phyloP scores from a whole-genome alignment of 2,888 invertebrate species.

The Selenia dentaria region DNA sequence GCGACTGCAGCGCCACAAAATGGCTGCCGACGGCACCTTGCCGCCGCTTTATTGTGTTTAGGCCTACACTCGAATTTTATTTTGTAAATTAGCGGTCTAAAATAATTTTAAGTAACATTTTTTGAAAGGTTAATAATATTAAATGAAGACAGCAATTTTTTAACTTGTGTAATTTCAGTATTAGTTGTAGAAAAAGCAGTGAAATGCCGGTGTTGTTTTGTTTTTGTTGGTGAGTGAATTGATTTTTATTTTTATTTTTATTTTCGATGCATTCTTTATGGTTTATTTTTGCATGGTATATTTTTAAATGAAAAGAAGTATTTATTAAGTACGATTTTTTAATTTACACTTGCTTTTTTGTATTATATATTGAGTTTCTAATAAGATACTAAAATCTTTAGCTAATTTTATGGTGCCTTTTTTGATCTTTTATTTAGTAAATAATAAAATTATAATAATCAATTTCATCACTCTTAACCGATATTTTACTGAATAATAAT shows the following conservation, averaged over 20 bases:
- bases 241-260: conserved; percentile 25
- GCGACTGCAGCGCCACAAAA: conserved; percentile 82
- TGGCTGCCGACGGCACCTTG: conserved; percentile 75
- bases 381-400: too few relatives aligned
- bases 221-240: conserved; percentile 42
- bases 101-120: conserved; percentile 5
- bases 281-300: background rate
- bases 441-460: too few relatives aligned
- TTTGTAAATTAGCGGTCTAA: conserved; percentile 18
- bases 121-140: background rate
- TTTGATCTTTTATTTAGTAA: too few relatives aligned
- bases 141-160: background rate
- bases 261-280: conserved; percentile 4
- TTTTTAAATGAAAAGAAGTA: background rate
- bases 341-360: background rate
- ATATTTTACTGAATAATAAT: too few relatives aligned
- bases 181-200: conserved; percentile 31
- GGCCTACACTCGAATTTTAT: conserved; percentile 68
- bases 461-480: too few relatives aligned
- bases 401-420: too few relatives aligned
- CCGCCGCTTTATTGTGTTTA: conserved; percentile 78
- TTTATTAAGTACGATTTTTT: background rate
- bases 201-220: conserved; percentile 47
- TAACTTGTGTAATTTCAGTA: conserved; percentile 15
- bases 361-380: too few relatives aligned